Evolutionary conservation across 1,140 invertebrate genomes (phyloP), one percentile per base, ranked within the genome.

Genomic region (Pararge aegeria): DNA sequence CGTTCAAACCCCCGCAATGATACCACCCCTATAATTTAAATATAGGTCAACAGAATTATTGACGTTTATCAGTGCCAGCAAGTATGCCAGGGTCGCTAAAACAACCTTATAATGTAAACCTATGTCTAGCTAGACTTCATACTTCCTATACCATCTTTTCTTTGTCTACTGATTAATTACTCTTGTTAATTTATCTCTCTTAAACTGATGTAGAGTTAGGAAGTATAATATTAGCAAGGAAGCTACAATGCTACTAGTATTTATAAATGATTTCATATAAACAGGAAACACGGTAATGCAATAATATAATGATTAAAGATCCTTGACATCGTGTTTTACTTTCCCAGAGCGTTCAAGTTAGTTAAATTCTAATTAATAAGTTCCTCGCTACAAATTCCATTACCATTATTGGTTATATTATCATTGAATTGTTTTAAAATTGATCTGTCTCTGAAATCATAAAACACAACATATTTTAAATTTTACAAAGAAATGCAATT

Each of bases 111-210:
- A 21, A 12, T 46, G 18, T 21, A 46, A 5, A 46, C 44, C 12
- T 46, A 12, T 3, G 5, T 46, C 16, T 46, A 46, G 3, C 18
- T 46, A 9, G 21, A 24, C 44, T 15, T 12, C 7, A 2, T n/a
- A 19, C 19, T 46, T 46, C 44, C 44, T 46, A 46, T 46, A 21
- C 20, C 18, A 21, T 12, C 44, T 46, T 46, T 21, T 46, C 44
- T 46, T 46, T 46, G 44, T 46, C 18, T 46, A 21, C n/a, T 9
- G 19, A 19, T 46, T 46, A 46, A 46, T 40, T 18, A 40, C n/a
- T 18, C n/a, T 40, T 15, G 10, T 40, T 40, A 16, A 42, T 42
- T 16, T 15, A 3, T 42, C 13, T 42, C 1, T 38, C 5, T 42
- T 3, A 34, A 34, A 34, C 29, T 12, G 1, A 12, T 34, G 4